These are phyloP conservation scores for Scotopteryx bipunctaria DNA, from an alignment of 2,888 invertebrate species.

Conservation along the genomic window DNA sequence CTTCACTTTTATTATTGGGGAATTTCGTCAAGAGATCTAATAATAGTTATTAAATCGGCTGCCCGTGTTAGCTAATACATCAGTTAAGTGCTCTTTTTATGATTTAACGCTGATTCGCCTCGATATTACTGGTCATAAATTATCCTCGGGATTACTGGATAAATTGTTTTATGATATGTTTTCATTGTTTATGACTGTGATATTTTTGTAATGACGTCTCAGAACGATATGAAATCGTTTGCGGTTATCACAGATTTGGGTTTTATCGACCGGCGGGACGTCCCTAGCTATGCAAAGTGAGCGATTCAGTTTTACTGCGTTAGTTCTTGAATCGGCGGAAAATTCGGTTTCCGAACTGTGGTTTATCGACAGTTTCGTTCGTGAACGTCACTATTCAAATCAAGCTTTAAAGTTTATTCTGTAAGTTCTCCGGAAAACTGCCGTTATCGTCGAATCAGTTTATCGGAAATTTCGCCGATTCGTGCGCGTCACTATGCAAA, in stretches of 20 bases:
- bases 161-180: slow-evolving; percentile 79
- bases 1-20: slow-evolving; percentile 64
- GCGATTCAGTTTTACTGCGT: slow-evolving; percentile 27
- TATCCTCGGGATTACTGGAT: slow-evolving; percentile 65
- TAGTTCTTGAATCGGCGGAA: slow-evolving; percentile 28
- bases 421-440: slow-evolving; percentile 27
- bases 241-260: slow-evolving; percentile 23
- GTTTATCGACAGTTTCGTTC: slow-evolving; percentile 25
- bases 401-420: slow-evolving; percentile 26
- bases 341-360: slow-evolving; percentile 26
- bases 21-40: slow-evolving; percentile 75
- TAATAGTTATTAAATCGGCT: slow-evolving; percentile 78
- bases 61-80: slow-evolving; percentile 74
- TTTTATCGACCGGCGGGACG: slow-evolving; percentile 24
- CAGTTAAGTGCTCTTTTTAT: slow-evolving; percentile 77
- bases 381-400: slow-evolving; percentile 27
- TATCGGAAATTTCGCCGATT: slow-evolving; percentile 26
- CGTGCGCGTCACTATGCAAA: slow-evolving; percentile 41
- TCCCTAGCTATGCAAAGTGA: slow-evolving; percentile 25
- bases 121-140: slow-evolving; percentile 76
- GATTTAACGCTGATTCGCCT: slow-evolving; percentile 76
- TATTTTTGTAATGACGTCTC: slow-evolving; percentile 31
- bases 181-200: slow-evolving; percentile 46
- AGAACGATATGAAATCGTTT: slow-evolving; percentile 16
- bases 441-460: slow-evolving; percentile 22